These are phyloP conservation scores for Spinus pinus DNA, from an alignment of 2,797 vertebrate genomes.

Conservation along the genomic window DNA sequence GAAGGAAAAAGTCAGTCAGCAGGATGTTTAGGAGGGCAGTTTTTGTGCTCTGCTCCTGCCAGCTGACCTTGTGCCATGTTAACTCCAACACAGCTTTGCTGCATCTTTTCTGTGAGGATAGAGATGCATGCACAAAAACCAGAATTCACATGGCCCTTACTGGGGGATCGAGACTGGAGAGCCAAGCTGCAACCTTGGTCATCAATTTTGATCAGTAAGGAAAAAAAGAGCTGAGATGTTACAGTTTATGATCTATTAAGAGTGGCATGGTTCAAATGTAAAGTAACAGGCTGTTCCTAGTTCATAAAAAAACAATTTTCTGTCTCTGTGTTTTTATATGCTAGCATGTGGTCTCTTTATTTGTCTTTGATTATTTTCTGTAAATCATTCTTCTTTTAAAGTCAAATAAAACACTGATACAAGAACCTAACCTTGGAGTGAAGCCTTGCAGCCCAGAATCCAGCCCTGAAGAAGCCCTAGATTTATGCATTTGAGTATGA, in stretches of 20 bases:
- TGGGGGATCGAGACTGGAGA: neutral
- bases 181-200: neutral
- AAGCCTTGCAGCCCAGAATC: neutral
- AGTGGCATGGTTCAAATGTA: neutral
- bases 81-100: neutral
- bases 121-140: neutral
- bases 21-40: neutral
- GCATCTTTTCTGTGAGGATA: neutral
- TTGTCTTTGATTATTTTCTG: neutral
- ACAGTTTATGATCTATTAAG: neutral
- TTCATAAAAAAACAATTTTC: neutral
- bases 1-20: neutral
- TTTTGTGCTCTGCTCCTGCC: neutral
- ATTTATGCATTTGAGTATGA: neutral
- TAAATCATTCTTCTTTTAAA: neutral
- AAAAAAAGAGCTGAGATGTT: neutral
- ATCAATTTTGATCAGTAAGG: neutral
- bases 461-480: neutral
- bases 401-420: neutral
- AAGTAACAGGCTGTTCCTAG: neutral
- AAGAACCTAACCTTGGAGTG: neutral
- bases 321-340: neutral
- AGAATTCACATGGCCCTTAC: neutral
- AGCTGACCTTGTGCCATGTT: neutral
- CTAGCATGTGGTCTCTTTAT: neutral